These are phyloP conservation scores for Cassiopea xamachana DNA, from an alignment of 30 jellyfish, hydroid and myxozoan genomes.

Conservation along the genomic window DNA sequence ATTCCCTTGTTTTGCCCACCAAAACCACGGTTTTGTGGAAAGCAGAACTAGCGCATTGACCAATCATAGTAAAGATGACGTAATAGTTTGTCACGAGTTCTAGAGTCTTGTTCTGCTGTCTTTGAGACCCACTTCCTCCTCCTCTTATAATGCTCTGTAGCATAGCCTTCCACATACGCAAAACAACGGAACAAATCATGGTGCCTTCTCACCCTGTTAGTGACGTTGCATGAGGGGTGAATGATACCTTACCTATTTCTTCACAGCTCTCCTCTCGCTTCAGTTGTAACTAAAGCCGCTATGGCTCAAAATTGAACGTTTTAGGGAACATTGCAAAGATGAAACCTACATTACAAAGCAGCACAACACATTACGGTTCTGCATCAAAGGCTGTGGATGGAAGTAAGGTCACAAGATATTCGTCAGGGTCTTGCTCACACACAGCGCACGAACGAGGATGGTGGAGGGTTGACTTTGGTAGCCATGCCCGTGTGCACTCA, in stretches of 20 bases:
- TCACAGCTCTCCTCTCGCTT: neutral
- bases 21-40: too few species aligned
- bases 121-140: neutral
- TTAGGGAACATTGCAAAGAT: slow-evolving; percentile 9
- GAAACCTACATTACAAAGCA: slow-evolving; percentile 1
- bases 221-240: neutral
- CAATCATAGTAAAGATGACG: too few species aligned
- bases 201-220: neutral
- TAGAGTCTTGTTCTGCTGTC: neutral
- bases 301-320: neutral
- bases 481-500: slow-evolving; percentile 6
- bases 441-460: neutral
- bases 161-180: too few species aligned
- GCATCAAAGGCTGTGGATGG: slow-evolving; percentile 28
- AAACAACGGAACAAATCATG: neutral
- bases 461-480: slow-evolving; percentile 40
- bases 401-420: neutral
- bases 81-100: too few species aligned
- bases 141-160: neutral
- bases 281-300: neutral
- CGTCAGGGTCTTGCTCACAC: neutral
- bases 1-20: too few species aligned
- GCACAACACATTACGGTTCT: neutral
- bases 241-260: neutral
- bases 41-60: too few species aligned